A percentile compares a stretch with the other conserved stretches of the same genome.
Conservation (phyloP, 2,888 invertebrate genomes). For the Antitype chi region DNA sequence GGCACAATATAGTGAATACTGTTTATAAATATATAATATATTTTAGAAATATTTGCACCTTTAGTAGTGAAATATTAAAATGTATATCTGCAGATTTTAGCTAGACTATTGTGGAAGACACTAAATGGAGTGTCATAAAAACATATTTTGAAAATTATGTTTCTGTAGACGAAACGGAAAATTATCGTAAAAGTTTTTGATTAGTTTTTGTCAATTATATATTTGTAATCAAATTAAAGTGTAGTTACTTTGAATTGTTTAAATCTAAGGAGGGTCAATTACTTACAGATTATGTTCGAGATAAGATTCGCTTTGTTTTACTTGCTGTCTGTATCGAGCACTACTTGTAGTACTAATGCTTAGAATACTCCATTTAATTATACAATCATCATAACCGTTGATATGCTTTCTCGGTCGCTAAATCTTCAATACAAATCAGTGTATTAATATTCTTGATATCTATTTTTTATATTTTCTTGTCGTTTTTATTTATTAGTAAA, state of each 20-base stretch:
- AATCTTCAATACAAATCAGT: slow-evolving; percentile 48
- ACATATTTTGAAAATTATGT: slow-evolving; percentile 78
- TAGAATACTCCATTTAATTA: slow-evolving; percentile 60
- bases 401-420: slow-evolving; percentile 44
- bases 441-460: slow-evolving; percentile 39
- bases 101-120: slow-evolving; percentile 80
- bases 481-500: slow-evolving; percentile 41
- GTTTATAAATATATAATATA: slow-evolving; percentile 88
- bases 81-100: slow-evolving; percentile 89
- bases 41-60: slow-evolving; percentile 91
- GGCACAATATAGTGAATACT: slow-evolving; percentile 87
- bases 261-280: slow-evolving; percentile 90
- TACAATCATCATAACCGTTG: slow-evolving; percentile 50
- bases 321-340: slow-evolving; percentile 67
- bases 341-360: slow-evolving; percentile 62
- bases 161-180: slow-evolving; percentile 81
- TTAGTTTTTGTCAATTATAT: slow-evolving; percentile 90
- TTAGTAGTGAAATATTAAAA: slow-evolving; percentile 88
- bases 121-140: slow-evolving; percentile 68
- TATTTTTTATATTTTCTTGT: slow-evolving; percentile 32
- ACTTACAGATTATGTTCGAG: slow-evolving; percentile 85
- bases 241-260: slow-evolving; percentile 89
- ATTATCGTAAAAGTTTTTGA: slow-evolving; percentile 83
- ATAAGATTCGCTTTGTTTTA: slow-evolving; percentile 80
- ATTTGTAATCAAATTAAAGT: slow-evolving; percentile 84